Base-by-base conservation (phyloP, 2,888 invertebrate species). In the Ephialtes manifestator region DNA sequence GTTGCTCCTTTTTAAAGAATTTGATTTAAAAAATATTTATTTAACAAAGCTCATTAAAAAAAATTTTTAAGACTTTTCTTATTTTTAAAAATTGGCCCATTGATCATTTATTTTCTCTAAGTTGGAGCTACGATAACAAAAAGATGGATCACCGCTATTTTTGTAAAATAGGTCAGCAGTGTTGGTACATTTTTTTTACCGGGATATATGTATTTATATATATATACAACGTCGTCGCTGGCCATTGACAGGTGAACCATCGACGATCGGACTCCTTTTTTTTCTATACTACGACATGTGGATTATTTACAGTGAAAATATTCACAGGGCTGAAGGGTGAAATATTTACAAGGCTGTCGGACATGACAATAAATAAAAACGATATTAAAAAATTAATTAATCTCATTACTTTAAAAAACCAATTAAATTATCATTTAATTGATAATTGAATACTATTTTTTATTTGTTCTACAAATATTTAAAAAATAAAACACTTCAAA, bases 271-370 rank as follows among this genome's bases (percentile, higher is more conserved):
- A 28, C 65, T 63, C 58, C 67, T 15, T 13, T 20, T 70, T 46
- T 65, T 3, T 81, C 74, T 70, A 76, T 20, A 65, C 79, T 83
- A 83, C 83, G 83, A 79, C 77, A 81, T 81, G 77, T 51, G 68
- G 68, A 84, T 84, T 81, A 81, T 81, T 81, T 35, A 78, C 81
- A 84, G 43, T 81, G 65, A 68, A 55, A 58, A 35, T 72, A 39
- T 48, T 31, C 43, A 63, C 46, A n/a, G 55, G 24, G 63, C 31
- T 48, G 31, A n/a, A 35, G 39, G 43, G 15, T 51, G n/a, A 43
- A 77, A 77, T 84, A 84, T 84, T 84, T 84, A 84, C 81, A 84
- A 20, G 58, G 67, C 81, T 77, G 60, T 24, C 65, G 84, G 81
- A 77, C 51, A 84, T 53, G 81, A 81, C 68, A 77, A 31, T 35